phyloP scores from a whole-genome alignment of 1,140 invertebrate species.

The Orussus abietinus region DNA sequence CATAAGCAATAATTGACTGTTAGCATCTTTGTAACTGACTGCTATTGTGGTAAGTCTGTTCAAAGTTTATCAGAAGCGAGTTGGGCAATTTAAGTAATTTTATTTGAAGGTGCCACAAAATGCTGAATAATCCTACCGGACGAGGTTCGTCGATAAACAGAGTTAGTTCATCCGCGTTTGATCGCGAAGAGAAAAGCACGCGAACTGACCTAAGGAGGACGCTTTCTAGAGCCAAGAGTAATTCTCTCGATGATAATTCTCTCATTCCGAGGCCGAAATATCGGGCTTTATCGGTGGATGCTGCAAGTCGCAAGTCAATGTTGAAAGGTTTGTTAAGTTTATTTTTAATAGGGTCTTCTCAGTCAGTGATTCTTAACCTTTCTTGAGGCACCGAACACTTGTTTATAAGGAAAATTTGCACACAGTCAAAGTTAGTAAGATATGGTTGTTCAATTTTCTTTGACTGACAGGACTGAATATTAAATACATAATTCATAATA shows the following conservation, averaged over 20 bases:
- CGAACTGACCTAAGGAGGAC: constrained; percentile 22
- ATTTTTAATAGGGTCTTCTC: too few species aligned
- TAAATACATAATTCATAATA: too few species aligned
- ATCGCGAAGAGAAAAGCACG: constrained; percentile 26
- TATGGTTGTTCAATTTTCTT: too few species aligned
- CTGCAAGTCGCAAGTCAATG: constrained; percentile 22
- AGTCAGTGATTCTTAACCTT: constrained; percentile 15
- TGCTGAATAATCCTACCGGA: constrained; percentile 23
- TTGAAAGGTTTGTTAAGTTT: constrained; percentile 24
- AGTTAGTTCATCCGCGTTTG: constrained; percentile 24
- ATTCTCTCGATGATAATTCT: constrained; percentile 19
- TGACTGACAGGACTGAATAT: too few species aligned
- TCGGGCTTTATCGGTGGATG: constrained; percentile 30
- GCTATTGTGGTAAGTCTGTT: too few species aligned
- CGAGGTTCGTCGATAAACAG: constrained; percentile 33
- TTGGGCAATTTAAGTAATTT: too few species aligned
- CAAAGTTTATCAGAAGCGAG: too few species aligned
- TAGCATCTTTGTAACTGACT: too few species aligned
- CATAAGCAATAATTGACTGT: too few species aligned
- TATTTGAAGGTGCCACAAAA: too few species aligned
- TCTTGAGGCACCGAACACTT: neutral
- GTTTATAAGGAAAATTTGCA: neutral
- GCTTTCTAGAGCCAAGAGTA: constrained; percentile 18
- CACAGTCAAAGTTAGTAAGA: neutral
- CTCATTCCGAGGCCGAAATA: constrained; percentile 36